Percentiles rank a stretch among this genome's conserved stretches.
Conservation (phyloP, 1,140 invertebrate species). For the Eupeodes corollae region DNA sequence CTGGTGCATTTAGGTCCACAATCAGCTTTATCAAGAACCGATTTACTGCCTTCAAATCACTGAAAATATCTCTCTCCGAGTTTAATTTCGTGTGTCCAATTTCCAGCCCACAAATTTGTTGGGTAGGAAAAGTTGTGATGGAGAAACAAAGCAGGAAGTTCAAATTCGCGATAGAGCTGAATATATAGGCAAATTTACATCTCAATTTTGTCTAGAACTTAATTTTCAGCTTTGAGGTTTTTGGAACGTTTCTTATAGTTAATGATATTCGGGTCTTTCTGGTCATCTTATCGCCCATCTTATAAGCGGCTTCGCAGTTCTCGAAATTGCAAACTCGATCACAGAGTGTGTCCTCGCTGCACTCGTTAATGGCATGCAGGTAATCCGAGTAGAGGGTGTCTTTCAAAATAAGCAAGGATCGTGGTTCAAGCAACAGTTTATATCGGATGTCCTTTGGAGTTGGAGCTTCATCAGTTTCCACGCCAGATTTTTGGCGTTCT, state of each 20-base stretch:
- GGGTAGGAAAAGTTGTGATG: no score
- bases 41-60: no score
- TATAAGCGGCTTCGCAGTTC: conserved; percentile 45
- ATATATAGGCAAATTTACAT: not conserved
- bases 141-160: no score
- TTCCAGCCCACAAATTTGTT: no score
- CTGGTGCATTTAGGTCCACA: no score
- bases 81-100: no score
- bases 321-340: conserved; percentile 56
- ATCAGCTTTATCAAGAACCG: no score
- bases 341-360: conserved; percentile 54
- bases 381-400: conserved; percentile 74
- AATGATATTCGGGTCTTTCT: conserved; percentile 73
- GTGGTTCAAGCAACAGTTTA: conserved; percentile 67
- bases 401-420: conserved; percentile 78
- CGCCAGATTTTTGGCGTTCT: conserved; percentile 38
- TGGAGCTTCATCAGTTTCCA: conserved; percentile 7
- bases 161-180: no score
- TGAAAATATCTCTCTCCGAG: no score
- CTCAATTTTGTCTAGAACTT: conserved; percentile 33
- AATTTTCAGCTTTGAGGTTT: conserved; percentile 69
- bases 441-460: conserved; percentile 36
- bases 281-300: conserved; percentile 43
- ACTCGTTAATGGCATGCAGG: conserved; percentile 82
- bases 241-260: conserved; percentile 89